Evolutionary conservation across 2,797 vertebrate species (phyloP), one percentile per base, ranked within the genome.

Genomic region (Rhinella marina): DNA sequence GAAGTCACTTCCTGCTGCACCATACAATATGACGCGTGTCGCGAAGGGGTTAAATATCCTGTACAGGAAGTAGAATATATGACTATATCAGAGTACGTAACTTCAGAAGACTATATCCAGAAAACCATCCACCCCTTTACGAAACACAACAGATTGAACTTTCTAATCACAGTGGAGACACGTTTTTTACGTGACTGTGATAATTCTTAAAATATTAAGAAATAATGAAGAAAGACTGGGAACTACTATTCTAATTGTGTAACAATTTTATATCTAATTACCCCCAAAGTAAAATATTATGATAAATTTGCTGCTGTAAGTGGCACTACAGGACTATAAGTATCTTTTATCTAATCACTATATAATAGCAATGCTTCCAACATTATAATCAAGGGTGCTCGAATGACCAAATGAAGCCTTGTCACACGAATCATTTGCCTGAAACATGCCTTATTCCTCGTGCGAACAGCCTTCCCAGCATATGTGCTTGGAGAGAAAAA

Each of bases 371-470:
- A 29, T 41, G 23, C 66, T 73, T 86, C 50, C 70, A 48, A 29
- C 25, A 32, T 82, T 79, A 48, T 78, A 89, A 78, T 82, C 75
- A 79, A 14, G 27, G 77, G 19, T 59, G 13, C 54, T 62, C 90
- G 85, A 82, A 70, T 90, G 90, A 91, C 86, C 79, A 87, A 91
- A 91, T 91, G 90, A 64, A 89, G 50, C 72, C 87, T 92, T 92
- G 90, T 91, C 91, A 93, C 90, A 92, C 1, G 87, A 90, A 92
- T 91, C 87, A 90, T 93, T 93, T 92, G 82, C 90, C 88, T 91
- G 89, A 91, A 92, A 89, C 91, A 88, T 92, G 92, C 91, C 92
- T 90, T n/a, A 90, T 92, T 90, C 32, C 90, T 91, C 92, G 92
- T 92, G 90, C 89, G 76, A 6, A 82, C 88, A 89, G 32, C 87